phyloP scores from a whole-genome alignment of 2,888 invertebrate genomes.

The Apodemia duryi region DNA sequence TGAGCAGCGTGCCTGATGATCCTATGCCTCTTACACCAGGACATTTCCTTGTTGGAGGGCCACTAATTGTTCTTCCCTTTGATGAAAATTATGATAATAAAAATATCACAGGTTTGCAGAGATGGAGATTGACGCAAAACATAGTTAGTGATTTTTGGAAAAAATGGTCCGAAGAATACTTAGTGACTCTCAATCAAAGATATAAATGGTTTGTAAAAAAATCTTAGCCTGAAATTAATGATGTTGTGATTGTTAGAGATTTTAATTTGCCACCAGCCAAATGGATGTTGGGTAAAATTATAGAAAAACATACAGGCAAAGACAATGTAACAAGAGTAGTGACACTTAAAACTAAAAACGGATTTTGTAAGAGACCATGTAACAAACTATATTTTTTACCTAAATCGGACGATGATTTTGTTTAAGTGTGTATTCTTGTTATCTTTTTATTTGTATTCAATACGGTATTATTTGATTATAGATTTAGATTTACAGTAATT shows the following conservation, averaged over 20 bases:
- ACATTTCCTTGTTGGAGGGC: background rate
- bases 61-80: background rate
- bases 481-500: too few species aligned
- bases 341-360: conserved; percentile 1
- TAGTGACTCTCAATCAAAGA: conserved; percentile 21
- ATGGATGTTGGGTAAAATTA: conserved; percentile 27
- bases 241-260: conserved; percentile 29
- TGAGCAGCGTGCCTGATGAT: background rate
- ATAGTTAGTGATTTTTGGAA: conserved; percentile 30
- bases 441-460: too few species aligned
- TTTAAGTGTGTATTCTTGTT: too few species aligned
- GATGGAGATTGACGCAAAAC: conserved; percentile 10
- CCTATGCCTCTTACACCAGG: conserved; percentile 14
- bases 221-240: conserved; percentile 22
- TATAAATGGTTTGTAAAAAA: conserved; percentile 24
- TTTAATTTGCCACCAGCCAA: conserved; percentile 27
- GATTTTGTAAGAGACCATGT: background rate
- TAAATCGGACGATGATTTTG: background rate
- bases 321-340: conserved; percentile 19
- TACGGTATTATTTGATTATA: too few species aligned
- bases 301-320: conserved; percentile 25
- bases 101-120: background rate
- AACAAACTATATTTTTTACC: conserved; percentile 17
- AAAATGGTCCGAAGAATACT: conserved; percentile 25
- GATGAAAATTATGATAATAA: background rate